A percentile compares a stretch with the other conserved stretches of the same genome.
phyloP scores from a whole-genome alignment of 2,797 vertebrate genomes.

The Sebastes itinus region DNA sequence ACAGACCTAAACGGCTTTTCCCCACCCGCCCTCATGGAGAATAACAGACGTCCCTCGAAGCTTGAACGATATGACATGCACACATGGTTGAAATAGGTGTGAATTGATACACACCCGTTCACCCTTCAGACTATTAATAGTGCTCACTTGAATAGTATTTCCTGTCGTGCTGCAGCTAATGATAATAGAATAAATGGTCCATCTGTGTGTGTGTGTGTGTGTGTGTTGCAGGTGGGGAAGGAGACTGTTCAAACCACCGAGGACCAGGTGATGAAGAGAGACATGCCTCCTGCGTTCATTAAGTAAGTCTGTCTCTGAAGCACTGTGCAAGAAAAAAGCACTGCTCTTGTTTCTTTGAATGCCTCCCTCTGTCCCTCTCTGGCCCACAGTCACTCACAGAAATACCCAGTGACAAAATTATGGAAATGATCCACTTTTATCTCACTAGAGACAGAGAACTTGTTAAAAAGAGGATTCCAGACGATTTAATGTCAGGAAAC shows the following conservation, averaged over 20 bases:
- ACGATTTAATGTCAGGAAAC: conserved; percentile 65
- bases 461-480: conserved; percentile 56
- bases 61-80: conserved; percentile 43
- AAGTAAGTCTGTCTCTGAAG: conserved; percentile 86
- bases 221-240: conserved; percentile 90
- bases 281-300: conserved; percentile 99
- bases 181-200: conserved; percentile 31
- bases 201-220: conserved; percentile 15
- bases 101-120: conserved; percentile 59
- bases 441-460: conserved; percentile 58
- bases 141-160: conserved; percentile 38
- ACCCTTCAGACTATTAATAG: conserved; percentile 59
- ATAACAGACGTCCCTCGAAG: conserved; percentile 10
- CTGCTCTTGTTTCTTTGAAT: neutral
- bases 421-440: conserved; percentile 48
- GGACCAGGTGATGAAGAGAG: conserved; percentile 98
- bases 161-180: conserved; percentile 37
- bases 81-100: conserved; percentile 58
- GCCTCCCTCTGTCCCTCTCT: neutral
- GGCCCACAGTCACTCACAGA: conserved; percentile 18
- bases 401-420: conserved; percentile 22
- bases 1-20: conserved; percentile 4
- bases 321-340: neutral
- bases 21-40: neutral
- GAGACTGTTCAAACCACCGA: conserved; percentile 99